Evolutionary conservation across 2,888 invertebrate species (phyloP).

Genomic region (Gortyna flavago): DNA sequence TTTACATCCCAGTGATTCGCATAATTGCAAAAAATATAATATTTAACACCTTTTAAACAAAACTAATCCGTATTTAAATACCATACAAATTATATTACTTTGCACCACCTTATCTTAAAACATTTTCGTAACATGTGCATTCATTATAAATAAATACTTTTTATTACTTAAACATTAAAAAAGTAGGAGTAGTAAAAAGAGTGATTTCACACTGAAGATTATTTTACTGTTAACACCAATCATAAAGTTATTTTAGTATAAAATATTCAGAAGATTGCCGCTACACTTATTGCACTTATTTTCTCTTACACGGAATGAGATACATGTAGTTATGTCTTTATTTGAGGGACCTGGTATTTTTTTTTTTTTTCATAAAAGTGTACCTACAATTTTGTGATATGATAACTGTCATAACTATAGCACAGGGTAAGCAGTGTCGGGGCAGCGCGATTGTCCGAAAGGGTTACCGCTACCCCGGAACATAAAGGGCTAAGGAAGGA

Average conservation of each 20-base stretch:
- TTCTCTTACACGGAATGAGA: slow-evolving; percentile 39
- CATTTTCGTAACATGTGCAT: slow-evolving; percentile 1
- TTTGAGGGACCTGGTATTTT: slow-evolving; percentile 1
- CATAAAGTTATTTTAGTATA: slow-evolving; percentile 65
- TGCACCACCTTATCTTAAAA: not conserved
- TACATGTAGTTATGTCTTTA: slow-evolving; percentile 40
- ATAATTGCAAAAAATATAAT: slow-evolving; percentile 36
- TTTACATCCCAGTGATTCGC: slow-evolving; percentile 25
- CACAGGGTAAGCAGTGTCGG: too few species aligned
- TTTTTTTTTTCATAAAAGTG: not conserved
- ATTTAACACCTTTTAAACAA: slow-evolving; percentile 14
- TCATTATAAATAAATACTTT: slow-evolving; percentile 27
- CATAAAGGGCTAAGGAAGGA: too few species aligned
- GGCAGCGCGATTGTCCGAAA: too few species aligned
- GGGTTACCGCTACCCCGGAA: too few species aligned
- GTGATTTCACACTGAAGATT: slow-evolving; percentile 46
- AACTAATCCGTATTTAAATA: slow-evolving; percentile 17
- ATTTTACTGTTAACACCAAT: slow-evolving; percentile 65
- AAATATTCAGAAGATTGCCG: slow-evolving; percentile 59
- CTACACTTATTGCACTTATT: slow-evolving; percentile 45
- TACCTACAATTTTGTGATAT: not conserved
- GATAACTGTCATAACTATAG: not conserved
- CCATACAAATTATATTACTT: slow-evolving; percentile 6
- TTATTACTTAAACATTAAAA: slow-evolving; percentile 40
- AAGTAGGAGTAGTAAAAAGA: slow-evolving; percentile 29